Conservation (phyloP, 2,797 vertebrate species). For the Fistularia tabacaria region DNA sequence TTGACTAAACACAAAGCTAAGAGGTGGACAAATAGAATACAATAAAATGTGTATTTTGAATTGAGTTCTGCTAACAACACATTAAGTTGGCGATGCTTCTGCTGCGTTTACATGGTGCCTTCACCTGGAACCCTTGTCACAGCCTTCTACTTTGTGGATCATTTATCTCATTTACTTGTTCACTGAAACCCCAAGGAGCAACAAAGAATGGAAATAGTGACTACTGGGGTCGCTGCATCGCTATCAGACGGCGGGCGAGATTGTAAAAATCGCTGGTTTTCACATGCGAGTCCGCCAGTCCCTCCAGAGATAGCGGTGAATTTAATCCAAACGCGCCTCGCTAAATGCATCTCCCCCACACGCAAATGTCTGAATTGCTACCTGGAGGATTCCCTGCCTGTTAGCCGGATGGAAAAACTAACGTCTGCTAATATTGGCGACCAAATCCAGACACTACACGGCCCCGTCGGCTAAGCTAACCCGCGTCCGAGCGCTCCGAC, state of each 20-base stretch:
- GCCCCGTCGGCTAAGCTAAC: too few relatives aligned
- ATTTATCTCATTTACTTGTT: background rate
- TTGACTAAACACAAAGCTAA: too few relatives aligned
- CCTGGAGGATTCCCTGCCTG: slow-evolving; percentile 29
- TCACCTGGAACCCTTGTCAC: background rate
- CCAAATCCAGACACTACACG: background rate
- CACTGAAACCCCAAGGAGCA: background rate
- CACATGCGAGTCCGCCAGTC: too few relatives aligned
- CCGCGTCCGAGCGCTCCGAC: slow-evolving; percentile 35
- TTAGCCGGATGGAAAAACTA: slow-evolving; percentile 22
- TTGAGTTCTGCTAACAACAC: too few relatives aligned
- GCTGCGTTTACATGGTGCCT: too few relatives aligned
- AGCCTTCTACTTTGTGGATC: background rate
- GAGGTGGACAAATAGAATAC: too few relatives aligned
- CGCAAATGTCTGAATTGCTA: slow-evolving; percentile 5
- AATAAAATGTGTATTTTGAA: too few relatives aligned
- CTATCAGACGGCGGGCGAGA: background rate
- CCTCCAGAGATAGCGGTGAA: background rate
- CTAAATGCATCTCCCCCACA: slow-evolving; percentile 12
- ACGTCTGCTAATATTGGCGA: slow-evolving; percentile 16
- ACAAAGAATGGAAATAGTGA: slow-evolving; percentile 6
- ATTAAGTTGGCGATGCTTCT: background rate
- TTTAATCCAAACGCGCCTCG: slow-evolving; percentile 12
- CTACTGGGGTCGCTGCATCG: background rate
- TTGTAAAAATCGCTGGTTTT: rapidly evolving